phyloP scores from a whole-genome alignment of 2,888 invertebrate species.

The Drosophila merina region DNA sequence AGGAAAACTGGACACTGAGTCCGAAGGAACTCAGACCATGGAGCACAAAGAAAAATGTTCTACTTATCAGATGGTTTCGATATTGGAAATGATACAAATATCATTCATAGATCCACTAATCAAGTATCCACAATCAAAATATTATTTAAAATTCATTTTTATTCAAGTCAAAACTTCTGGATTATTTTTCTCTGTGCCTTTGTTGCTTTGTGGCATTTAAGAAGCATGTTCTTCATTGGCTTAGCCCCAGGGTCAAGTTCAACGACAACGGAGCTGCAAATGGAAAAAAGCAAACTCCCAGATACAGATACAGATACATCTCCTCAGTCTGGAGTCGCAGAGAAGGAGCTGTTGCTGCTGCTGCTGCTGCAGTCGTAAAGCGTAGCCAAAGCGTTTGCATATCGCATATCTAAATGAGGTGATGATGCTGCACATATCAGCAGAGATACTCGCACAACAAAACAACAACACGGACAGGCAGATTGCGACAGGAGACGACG shows the following conservation, averaged over 20 bases:
- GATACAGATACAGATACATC: conserved; percentile 17
- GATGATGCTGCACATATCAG: conserved; percentile 78
- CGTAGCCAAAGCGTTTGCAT: conserved; percentile 69
- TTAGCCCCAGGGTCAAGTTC: conserved; percentile 79
- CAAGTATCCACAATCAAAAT: neutral
- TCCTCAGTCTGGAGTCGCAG: neutral
- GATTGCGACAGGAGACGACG: neutral
- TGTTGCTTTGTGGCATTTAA: conserved; percentile 67
- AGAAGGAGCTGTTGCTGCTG: conserved; percentile 3
- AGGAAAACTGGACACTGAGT: conserved; percentile 9
- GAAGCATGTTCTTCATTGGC: conserved; percentile 73
- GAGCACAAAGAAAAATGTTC: neutral
- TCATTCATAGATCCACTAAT: too few relatives aligned
- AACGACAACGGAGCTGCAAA: conserved; percentile 51
- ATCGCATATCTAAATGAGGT: conserved; percentile 78
- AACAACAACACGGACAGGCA: conserved; percentile 38
- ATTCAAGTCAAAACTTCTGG: neutral
- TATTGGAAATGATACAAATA: too few relatives aligned
- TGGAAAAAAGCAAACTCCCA: conserved; percentile 29
- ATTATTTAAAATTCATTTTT: neutral
- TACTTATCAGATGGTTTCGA: neutral
- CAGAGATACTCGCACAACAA: conserved; percentile 66
- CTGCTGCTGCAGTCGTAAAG: conserved; percentile 46
- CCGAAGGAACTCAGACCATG: conserved; percentile 6
- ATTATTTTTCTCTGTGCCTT: conserved; percentile 25